A percentile compares a stretch with the other conserved stretches of the same genome.
These are phyloP conservation scores for Sphyrna mokarran DNA, from an alignment of 2,113 vertebrate species.

Conservation along the genomic window DNA sequence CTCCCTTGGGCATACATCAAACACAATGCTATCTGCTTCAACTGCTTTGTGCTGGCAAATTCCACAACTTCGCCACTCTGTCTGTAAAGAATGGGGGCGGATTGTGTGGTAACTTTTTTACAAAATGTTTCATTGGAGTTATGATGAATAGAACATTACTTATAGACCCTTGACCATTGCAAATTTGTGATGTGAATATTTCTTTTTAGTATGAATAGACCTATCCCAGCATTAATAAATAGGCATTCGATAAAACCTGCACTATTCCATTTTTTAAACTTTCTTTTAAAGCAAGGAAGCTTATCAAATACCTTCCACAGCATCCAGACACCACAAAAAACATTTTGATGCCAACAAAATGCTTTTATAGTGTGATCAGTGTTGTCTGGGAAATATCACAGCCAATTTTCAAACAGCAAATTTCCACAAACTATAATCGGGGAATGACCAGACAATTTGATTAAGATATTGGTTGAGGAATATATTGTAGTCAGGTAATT, in stretches of 20 bases:
- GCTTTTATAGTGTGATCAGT: not conserved
- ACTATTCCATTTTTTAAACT: not conserved
- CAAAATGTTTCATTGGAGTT: not conserved
- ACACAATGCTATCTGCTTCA: not conserved
- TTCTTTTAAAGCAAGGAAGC: not conserved
- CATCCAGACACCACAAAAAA: not conserved
- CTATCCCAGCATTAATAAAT: not conserved
- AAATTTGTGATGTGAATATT: not conserved
- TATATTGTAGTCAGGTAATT: not conserved
- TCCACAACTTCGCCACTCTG: not conserved
- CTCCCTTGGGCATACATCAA: not conserved
- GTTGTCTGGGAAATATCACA: not conserved
- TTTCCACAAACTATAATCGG: not conserved
- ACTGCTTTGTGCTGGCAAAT: not conserved
- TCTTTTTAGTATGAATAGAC: not conserved
- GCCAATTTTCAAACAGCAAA: not conserved
- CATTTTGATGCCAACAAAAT: not conserved
- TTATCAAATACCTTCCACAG: not conserved
- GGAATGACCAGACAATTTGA: not conserved
- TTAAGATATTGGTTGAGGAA: not conserved
- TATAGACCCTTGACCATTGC: not conserved
- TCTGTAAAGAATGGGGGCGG: not conserved
- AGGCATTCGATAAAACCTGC: not conserved
- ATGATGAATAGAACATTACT: not conserved
- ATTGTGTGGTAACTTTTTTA: not conserved